phyloP scores from a whole-genome alignment of 2,113 vertebrate genomes.

The Scomber japonicus region DNA sequence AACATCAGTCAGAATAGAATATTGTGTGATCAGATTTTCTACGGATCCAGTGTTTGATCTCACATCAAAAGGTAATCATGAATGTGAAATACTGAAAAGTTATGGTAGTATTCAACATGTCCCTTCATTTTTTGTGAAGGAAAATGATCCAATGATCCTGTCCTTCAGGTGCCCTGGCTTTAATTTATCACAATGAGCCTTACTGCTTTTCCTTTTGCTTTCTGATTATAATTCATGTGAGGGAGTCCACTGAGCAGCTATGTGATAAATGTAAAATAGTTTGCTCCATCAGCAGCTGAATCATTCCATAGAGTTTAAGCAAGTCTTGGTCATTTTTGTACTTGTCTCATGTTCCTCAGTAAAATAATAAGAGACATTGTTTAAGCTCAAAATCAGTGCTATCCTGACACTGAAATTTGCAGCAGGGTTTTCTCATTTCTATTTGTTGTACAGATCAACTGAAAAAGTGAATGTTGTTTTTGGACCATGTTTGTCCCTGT shows the following conservation, averaged over 20 bases:
- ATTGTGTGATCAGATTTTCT: slow-evolving; percentile 52
- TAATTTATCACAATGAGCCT: slow-evolving; percentile 69
- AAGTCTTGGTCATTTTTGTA: slow-evolving; percentile 19
- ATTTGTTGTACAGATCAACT: slow-evolving; percentile 26
- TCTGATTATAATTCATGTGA: slow-evolving; percentile 14
- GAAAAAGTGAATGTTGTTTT: slow-evolving; percentile 39
- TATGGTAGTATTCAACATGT: slow-evolving; percentile 35
- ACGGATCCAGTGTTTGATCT: slow-evolving; percentile 51
- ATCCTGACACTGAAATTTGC: slow-evolving; percentile 11
- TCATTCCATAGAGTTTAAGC: slow-evolving; percentile 57
- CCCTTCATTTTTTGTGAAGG: slow-evolving; percentile 31
- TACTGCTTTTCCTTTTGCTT: slow-evolving; percentile 51
- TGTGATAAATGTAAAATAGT: slow-evolving; percentile 21
- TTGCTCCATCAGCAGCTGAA: slow-evolving; percentile 25
- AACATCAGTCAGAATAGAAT: slow-evolving; percentile 68
- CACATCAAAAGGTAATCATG: slow-evolving; percentile 52
- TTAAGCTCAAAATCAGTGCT: slow-evolving; percentile 17
- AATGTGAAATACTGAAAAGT: slow-evolving; percentile 64
- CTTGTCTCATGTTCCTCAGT: slow-evolving; percentile 10
- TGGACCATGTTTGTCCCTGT: slow-evolving; percentile 17
- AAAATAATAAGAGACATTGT: slow-evolving; percentile 18
- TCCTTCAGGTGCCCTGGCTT: slow-evolving; percentile 56
- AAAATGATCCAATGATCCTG: slow-evolving; percentile 32
- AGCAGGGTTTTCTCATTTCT: slow-evolving; percentile 8
- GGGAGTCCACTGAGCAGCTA: slow-evolving; percentile 38